phyloP scores from a whole-genome alignment of 1,140 invertebrate genomes.

The Coelopa frigida region DNA sequence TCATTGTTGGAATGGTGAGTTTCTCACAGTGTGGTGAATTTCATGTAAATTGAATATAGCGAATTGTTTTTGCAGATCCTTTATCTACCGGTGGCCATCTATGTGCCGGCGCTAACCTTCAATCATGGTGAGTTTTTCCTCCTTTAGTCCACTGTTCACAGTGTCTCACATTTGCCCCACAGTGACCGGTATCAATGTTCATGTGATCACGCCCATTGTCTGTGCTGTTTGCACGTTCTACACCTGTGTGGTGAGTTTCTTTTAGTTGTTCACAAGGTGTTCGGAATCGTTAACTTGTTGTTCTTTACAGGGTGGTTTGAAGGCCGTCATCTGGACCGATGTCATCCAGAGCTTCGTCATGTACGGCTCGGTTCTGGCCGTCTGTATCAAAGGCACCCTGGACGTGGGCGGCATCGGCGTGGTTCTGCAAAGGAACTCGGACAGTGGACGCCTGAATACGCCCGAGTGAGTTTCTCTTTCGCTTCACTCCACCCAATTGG shows the following conservation, averaged over 20 bases:
- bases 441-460: conserved; percentile 66
- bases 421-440: conserved; percentile 63
- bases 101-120: conserved; percentile 74
- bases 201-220: conserved; percentile 71
- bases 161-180: too few species aligned
- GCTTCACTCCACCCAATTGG: too few species aligned
- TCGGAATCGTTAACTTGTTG: neutral
- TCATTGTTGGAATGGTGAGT: conserved; percentile 62
- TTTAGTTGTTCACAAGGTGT: neutral
- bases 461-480: conserved; percentile 71
- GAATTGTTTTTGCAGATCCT: conserved; percentile 48
- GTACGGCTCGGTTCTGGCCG: conserved; percentile 72
- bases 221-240: conserved; percentile 87
- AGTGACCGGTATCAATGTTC: conserved; percentile 80
- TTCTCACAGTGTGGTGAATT: too few species aligned
- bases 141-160: too few species aligned
- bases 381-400: conserved; percentile 71
- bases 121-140: conserved; percentile 55
- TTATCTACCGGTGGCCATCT: conserved; percentile 63
- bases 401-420: conserved; percentile 70
- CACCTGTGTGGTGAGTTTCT: conserved; percentile 70
- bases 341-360: conserved; percentile 80
- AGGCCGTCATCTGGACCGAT: conserved; percentile 91
- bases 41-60: too few species aligned
- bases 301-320: conserved; percentile 72